These are phyloP conservation scores for Heterocephalus glaber DNA, from an alignment of 2,113 vertebrate species.

Conservation along the genomic window DNA sequence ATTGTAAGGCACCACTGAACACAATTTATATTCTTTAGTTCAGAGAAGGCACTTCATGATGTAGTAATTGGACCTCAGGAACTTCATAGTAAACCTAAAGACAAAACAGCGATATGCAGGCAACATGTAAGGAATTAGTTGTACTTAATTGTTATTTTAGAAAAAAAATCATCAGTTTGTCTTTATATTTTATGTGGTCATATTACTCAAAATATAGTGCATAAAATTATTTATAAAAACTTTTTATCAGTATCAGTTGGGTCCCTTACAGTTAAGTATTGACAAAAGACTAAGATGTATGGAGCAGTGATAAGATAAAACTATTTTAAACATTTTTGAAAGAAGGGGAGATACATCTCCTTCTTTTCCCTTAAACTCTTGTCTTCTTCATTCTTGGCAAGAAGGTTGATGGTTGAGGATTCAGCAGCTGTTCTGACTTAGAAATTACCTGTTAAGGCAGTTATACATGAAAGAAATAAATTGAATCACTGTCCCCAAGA, in stretches of 20 bases:
- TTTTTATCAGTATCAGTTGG: neutral
- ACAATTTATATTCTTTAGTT: constrained; percentile 68
- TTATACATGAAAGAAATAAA: neutral
- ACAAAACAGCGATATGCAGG: neutral
- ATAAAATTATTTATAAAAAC: neutral
- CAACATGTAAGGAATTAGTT: neutral
- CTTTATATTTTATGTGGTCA: constrained; percentile 25
- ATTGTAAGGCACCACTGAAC: constrained; percentile 64
- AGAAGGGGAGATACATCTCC: neutral
- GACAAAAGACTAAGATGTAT: neutral
- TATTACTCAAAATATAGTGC: neutral
- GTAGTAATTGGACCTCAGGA: neutral
- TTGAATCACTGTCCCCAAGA: neutral
- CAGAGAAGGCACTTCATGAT: constrained; percentile 52
- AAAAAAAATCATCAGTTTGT: neutral
- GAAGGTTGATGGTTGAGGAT: neutral
- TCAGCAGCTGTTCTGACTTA: neutral
- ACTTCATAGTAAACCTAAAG: constrained; percentile 21
- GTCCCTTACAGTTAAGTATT: neutral
- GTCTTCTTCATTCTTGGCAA: neutral
- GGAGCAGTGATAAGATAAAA: neutral
- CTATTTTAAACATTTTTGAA: neutral
- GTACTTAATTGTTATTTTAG: neutral
- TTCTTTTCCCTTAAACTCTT: neutral
- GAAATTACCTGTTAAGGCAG: neutral